Evolutionary conservation across 1,140 invertebrate species (phyloP).

Genomic region (Drosophila rufa): DNA sequence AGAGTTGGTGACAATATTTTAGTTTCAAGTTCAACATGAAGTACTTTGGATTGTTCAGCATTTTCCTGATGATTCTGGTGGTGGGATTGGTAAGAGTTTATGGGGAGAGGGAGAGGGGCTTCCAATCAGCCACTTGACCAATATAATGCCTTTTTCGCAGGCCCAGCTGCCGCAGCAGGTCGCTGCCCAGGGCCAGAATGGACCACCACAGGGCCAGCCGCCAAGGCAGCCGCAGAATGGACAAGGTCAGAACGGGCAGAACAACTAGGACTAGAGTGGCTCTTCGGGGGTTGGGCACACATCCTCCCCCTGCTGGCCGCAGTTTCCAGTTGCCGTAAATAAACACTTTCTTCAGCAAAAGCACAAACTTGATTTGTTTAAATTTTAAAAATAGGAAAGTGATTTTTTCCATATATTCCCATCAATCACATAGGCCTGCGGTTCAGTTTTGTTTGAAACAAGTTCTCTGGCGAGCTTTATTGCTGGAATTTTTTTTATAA

Average conservation of each 20-base stretch:
- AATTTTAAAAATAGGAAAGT: not conserved
- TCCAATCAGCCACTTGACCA: constrained; percentile 1
- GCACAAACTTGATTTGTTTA: constrained; percentile 1
- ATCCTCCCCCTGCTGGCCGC: not conserved
- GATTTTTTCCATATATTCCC: not conserved
- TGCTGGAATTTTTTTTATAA: constrained; percentile 14
- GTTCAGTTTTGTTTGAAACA: constrained; percentile 11
- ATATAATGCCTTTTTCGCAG: constrained; percentile 20
- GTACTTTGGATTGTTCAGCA: constrained; percentile 61
- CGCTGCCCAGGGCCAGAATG: constrained; percentile 30
- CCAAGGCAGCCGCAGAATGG: constrained; percentile 29
- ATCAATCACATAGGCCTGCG: constrained; percentile 3
- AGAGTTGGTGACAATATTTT: constrained; percentile 7
- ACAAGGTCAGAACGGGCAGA: constrained; percentile 37
- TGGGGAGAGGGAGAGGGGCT: not conserved
- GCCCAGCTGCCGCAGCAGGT: constrained; percentile 40
- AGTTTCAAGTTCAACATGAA: constrained; percentile 56
- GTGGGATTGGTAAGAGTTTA: constrained; percentile 56
- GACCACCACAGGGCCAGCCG: constrained; percentile 26
- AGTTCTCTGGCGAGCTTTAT: constrained; percentile 14
- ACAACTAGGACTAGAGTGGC: constrained; percentile 9
- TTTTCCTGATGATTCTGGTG: constrained; percentile 53
- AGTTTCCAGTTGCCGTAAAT: constrained; percentile 12
- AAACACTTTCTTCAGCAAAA: constrained; percentile 24
- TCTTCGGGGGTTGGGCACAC: not conserved